Evolutionary conservation across 64 coral and sea anemone genomes (phyloP), one percentile per base, ranked within the genome.

Genomic region (Pocillopora verrucosa): DNA sequence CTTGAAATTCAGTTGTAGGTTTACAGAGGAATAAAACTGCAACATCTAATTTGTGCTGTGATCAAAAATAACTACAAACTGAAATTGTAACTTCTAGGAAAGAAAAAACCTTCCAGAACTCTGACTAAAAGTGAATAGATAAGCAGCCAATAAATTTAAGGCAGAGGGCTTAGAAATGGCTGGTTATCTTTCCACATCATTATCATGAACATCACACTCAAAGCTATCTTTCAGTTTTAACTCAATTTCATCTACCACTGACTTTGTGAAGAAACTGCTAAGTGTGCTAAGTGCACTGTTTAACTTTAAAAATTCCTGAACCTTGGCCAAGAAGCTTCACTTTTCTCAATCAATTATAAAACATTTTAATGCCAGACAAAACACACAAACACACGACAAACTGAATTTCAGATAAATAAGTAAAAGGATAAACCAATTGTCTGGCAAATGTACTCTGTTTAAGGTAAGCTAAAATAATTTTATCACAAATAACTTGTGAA

Each of bases 111-210:
- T 17, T 22, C 11, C 6, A 15, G 15, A 13, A 64, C 14, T 16
- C 14, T 64, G 13, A 17, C 15, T 59, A 14, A 20, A 59, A 11
- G 16, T 26, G 20, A 78, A 78, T 58, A 78, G 76, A 78, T 58
- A 78, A 59, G 25, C 76, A 78, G 56, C 76, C 76, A 78, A 78
- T 59, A 11, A 58, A 58, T 3, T 59, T 78, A 41, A 78, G 76
- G 76, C 56, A 78, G 76, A 78, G 76, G 76, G 76, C 76, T 76
- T 19, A 34, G 15, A 1, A 17, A 16, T 78, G 76, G 56, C 76
- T 78, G 56, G 36, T 41, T 41, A 78, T 16, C 56, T 58, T 58
- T 36, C 26, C 20, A 78, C 20, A 11, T 34, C 10, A 68, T 30
- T 30, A 30, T 30, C 30, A 30, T 30, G 30, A 30, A 30, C 30